Percentiles rank a stretch among this genome's conserved stretches.
Evolutionary conservation across 2,113 vertebrate species (phyloP).

Genomic region (Nothoprocta pentlandii): DNA sequence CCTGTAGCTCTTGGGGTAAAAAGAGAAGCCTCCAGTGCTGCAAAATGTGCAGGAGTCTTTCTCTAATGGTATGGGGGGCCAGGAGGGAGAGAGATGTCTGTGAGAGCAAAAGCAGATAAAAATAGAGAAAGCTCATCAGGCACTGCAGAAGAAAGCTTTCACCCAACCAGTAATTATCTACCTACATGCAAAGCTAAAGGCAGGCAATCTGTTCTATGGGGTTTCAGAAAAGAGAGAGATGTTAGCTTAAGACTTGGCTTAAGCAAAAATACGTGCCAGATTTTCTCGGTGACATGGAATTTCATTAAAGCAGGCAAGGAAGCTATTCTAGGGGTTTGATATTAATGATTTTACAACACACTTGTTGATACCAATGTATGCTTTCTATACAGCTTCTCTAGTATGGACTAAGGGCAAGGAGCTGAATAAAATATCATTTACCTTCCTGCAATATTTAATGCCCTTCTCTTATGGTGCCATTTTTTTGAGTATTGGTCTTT

Average conservation of each 20-base stretch:
- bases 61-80: neutral
- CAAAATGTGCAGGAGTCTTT: neutral
- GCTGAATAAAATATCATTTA: neutral
- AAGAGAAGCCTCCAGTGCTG: neutral
- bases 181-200: neutral
- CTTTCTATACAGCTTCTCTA: neutral
- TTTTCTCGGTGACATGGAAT: neutral
- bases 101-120: conserved; percentile 19
- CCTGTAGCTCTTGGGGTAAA: neutral
- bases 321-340: neutral
- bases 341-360: neutral
- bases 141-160: neutral
- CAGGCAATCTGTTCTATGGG: neutral
- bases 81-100: neutral
- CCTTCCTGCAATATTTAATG: neutral
- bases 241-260: neutral
- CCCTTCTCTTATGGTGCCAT: neutral
- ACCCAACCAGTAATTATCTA: neutral
- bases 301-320: neutral
- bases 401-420: neutral
- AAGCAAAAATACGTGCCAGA: neutral
- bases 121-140: neutral
- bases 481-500: neutral
- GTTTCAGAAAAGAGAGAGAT: neutral
- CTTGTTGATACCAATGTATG: neutral